Conservation (phyloP, 2,888 invertebrate species). For the Cyclophora albipunctata region DNA sequence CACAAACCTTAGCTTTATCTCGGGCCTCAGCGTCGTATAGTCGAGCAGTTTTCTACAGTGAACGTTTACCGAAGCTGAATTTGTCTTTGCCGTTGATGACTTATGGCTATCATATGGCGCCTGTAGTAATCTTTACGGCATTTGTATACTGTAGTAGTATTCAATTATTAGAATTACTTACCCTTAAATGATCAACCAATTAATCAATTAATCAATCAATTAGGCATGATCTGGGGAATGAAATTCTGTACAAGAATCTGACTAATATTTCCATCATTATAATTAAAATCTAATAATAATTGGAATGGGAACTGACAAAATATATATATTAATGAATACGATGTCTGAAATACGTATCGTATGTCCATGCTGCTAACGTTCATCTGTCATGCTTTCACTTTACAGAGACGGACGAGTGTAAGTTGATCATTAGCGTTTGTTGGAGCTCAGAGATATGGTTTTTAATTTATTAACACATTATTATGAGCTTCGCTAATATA, state of each 20-base stretch:
- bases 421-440: conserved; percentile 56
- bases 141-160: too few species aligned
- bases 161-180: too few species aligned
- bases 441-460: conserved; percentile 49
- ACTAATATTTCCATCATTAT: not conserved
- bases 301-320: not conserved
- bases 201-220: conserved; percentile 2
- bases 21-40: too few species aligned
- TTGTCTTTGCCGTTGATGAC: too few species aligned
- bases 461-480: conserved; percentile 43
- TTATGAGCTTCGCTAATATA: conserved; percentile 14
- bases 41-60: too few species aligned
- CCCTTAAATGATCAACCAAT: conserved; percentile 1
- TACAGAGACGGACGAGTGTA: conserved; percentile 74
- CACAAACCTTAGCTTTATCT: too few species aligned
- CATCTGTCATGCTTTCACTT: conserved; percentile 70
- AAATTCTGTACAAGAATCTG: not conserved
- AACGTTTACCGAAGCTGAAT: too few species aligned
- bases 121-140: too few species aligned
- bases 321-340: too few species aligned
- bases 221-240: conserved; percentile 6
- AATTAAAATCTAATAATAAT: not conserved
- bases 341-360: not conserved
- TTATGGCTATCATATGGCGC: too few species aligned
- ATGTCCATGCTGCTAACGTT: conserved; percentile 51